Evolutionary conservation across 1,140 invertebrate species (phyloP).

Genomic region (Drosophila varians): DNA sequence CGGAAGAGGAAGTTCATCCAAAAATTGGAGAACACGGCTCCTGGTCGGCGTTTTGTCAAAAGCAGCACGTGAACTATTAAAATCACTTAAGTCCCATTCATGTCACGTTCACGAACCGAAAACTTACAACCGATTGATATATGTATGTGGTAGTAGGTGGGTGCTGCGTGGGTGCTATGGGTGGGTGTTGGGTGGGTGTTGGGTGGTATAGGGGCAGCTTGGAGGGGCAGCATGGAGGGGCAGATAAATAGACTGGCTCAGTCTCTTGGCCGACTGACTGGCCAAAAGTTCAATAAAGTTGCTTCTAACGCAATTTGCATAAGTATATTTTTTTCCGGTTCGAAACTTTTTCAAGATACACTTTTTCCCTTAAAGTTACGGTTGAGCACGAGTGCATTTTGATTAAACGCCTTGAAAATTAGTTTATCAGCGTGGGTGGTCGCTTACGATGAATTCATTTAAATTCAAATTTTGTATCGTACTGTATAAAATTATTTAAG

Average conservation of each 20-base stretch:
- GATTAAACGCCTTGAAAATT: slow-evolving; percentile 12
- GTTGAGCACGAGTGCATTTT: slow-evolving; percentile 9
- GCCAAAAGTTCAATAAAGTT: slow-evolving; percentile 45
- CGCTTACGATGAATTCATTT: not conserved
- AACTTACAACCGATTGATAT: slow-evolving; percentile 74
- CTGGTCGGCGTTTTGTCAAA: slow-evolving; percentile 69
- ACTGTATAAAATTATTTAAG: not conserved
- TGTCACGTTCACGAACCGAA: slow-evolving; percentile 68
- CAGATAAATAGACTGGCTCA: slow-evolving; percentile 61
- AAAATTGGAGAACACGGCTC: slow-evolving; percentile 20
- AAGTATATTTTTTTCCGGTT: slow-evolving; percentile 23
- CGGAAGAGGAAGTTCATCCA: slow-evolving; percentile 16
- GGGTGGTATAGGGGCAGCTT: no score
- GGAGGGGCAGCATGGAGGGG: slow-evolving; percentile 5
- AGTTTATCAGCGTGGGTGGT: slow-evolving; percentile 1
- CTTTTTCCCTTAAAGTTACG: slow-evolving; percentile 30
- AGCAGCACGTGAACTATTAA: slow-evolving; percentile 81
- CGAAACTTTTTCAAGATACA: slow-evolving; percentile 18
- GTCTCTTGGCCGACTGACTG: slow-evolving; percentile 7
- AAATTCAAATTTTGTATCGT: not conserved
- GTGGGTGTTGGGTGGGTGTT: no score
- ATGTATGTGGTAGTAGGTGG: slow-evolving; percentile 14
- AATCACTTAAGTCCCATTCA: slow-evolving; percentile 81
- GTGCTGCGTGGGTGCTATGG: no score
- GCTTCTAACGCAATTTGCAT: slow-evolving; percentile 45